A percentile compares a stretch with the other conserved stretches of the same genome.
These are phyloP conservation scores for Lasioglossum zephyrum DNA, from an alignment of 2,888 invertebrate genomes.

Conservation along the genomic window DNA sequence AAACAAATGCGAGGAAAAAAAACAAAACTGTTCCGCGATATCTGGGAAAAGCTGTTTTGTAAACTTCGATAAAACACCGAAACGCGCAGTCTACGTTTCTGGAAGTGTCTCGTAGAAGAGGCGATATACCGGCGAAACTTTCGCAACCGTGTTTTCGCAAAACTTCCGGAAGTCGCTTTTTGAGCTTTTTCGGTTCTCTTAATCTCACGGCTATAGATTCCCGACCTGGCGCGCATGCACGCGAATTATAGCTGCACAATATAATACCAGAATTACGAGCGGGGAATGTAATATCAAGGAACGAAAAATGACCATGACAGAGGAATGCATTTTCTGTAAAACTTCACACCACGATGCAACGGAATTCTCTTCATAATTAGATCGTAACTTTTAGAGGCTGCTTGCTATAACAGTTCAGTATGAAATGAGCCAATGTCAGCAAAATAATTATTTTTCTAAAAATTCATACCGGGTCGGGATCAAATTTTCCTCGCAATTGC, in stretches of 20 bases:
- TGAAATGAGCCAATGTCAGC: neutral
- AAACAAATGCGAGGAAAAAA: neutral
- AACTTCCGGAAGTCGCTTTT: neutral
- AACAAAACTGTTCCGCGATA: neutral
- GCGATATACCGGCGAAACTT: neutral
- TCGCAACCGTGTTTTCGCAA: neutral
- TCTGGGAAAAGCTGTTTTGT: neutral
- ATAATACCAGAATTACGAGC: conserved; percentile 17
- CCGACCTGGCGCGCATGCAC: neutral
- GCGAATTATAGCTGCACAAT: conserved; percentile 34
- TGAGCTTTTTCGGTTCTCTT: conserved; percentile 14
- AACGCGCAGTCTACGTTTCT: neutral
- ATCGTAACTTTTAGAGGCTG: conserved; percentile 3
- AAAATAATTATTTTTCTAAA: neutral
- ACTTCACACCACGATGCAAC: conserved; percentile 7
- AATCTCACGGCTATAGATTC: conserved; percentile 28
- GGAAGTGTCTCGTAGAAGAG: conserved; percentile 2
- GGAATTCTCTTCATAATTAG: conserved; percentile 38
- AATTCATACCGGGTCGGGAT: too few species aligned
- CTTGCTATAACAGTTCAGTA: neutral
- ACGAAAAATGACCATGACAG: conserved; percentile 9
- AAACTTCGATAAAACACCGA: conserved; percentile 6
- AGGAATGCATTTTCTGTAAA: conserved; percentile 32
- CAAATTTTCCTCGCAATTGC: too few species aligned
- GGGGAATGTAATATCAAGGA: conserved; percentile 39